Conservation (phyloP, 30 jellyfish, hydroid and myxozoan genomes). For the Turritopsis rubra region DNA sequence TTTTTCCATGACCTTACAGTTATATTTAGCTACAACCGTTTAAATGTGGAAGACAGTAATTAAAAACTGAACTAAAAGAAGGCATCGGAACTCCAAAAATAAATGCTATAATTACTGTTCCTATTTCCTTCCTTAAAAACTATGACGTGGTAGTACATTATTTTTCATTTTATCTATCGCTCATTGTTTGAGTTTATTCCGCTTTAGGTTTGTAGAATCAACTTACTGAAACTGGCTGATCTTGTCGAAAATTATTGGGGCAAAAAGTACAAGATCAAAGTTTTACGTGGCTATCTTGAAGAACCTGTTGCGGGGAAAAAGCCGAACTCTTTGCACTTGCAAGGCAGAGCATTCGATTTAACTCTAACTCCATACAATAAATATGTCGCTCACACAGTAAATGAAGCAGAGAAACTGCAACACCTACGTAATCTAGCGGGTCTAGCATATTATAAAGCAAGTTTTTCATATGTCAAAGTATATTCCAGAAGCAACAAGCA, state of each 20-base stretch:
- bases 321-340: constrained; percentile 62
- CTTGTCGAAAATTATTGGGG: constrained; percentile 58
- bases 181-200: neutral
- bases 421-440: constrained; percentile 68
- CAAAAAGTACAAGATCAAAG: constrained; percentile 54
- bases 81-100: neutral
- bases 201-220: constrained; percentile 50
- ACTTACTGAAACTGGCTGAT: constrained; percentile 64
- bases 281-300: constrained; percentile 36
- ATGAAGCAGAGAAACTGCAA: constrained; percentile 22
- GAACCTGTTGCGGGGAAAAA: neutral
- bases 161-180: neutral
- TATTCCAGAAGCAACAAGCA: constrained; percentile 46
- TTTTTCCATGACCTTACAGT: neutral
- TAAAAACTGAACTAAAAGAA: neutral
- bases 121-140: neutral
- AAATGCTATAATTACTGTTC: neutral
- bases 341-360: constrained; percentile 82
- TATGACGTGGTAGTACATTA: neutral
- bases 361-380: constrained; percentile 7
- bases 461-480: constrained; percentile 55
- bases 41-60: neutral
- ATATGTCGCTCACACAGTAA: constrained; percentile 43
- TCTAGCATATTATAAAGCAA: constrained; percentile 78
- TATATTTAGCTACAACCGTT: neutral